Conservation (phyloP, 2,797 vertebrate genomes). For the Oophaga sylvatica region DNA sequence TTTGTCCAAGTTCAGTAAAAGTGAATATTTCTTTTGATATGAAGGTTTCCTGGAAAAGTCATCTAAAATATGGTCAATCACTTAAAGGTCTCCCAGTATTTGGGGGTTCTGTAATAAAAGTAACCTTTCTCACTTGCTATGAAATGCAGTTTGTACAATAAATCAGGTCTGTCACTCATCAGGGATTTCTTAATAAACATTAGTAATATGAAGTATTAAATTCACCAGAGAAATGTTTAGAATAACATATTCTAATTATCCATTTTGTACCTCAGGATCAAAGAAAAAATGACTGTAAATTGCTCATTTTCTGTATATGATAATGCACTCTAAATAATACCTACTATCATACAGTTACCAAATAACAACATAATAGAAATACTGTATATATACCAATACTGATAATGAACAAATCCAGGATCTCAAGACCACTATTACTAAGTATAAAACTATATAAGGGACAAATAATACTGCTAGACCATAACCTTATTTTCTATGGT, state of each 20-base stretch:
- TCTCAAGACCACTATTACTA: no score
- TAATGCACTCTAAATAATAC: no score
- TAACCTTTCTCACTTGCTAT: background rate
- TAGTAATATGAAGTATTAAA: background rate
- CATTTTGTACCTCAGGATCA: background rate
- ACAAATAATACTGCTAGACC: no score
- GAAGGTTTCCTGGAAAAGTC: slow-evolving; percentile 42
- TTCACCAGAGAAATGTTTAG: no score
- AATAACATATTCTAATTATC: background rate
- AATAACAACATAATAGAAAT: no score
- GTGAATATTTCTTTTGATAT: slow-evolving; percentile 27
- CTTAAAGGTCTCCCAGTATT: slow-evolving; percentile 16
- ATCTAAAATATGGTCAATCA: slow-evolving; percentile 37
- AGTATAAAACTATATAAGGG: no score
- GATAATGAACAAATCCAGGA: no score
- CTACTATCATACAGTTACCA: no score
- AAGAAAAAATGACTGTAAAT: no score
- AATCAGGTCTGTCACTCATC: background rate
- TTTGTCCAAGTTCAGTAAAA: slow-evolving; percentile 25
- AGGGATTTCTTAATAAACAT: background rate
- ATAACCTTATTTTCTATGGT: no score
- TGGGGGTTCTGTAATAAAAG: background rate
- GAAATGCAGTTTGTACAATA: background rate
- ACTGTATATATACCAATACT: no score
- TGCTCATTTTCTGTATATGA: no score